These are phyloP conservation scores for Brachionus rubens DNA, from an alignment of 1,140 invertebrate genomes.

Conservation along the genomic window DNA sequence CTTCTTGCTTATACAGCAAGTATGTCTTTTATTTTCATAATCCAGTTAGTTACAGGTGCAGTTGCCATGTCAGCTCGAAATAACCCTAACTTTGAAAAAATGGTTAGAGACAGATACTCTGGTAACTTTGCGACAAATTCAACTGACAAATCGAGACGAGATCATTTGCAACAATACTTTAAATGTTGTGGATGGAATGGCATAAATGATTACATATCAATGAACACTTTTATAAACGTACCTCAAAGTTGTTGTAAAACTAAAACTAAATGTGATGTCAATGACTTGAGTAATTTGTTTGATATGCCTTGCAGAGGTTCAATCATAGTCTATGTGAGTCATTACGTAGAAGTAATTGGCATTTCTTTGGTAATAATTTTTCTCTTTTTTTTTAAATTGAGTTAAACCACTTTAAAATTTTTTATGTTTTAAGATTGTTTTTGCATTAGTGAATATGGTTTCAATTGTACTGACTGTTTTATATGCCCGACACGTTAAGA, in stretches of 20 bases:
- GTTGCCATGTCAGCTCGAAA: neutral
- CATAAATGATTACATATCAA: conserved; percentile 31
- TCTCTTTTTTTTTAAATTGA: neutral
- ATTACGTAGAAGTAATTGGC: neutral
- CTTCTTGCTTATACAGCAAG: neutral
- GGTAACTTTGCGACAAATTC: neutral
- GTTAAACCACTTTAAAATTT: neutral
- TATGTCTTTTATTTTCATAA: conserved; percentile 10
- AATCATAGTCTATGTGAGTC: neutral
- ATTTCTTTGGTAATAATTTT: neutral
- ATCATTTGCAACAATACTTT: conserved; percentile 25
- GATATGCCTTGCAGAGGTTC: neutral
- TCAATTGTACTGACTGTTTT: neutral
- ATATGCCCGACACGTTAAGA: neutral
- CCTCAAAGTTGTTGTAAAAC: conserved; percentile 23
- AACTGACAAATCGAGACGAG: neutral
- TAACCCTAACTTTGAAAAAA: neutral
- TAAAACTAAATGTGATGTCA: neutral
- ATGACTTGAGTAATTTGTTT: conserved; percentile 20
- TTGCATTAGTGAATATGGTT: neutral
- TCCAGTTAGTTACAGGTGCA: conserved; percentile 12
- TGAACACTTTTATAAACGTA: neutral
- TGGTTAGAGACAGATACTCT: neutral
- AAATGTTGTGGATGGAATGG: conserved; percentile 42
- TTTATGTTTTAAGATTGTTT: neutral